Evolutionary conservation across 2,113 vertebrate genomes (phyloP).

Genomic region (Chamaea fasciata): DNA sequence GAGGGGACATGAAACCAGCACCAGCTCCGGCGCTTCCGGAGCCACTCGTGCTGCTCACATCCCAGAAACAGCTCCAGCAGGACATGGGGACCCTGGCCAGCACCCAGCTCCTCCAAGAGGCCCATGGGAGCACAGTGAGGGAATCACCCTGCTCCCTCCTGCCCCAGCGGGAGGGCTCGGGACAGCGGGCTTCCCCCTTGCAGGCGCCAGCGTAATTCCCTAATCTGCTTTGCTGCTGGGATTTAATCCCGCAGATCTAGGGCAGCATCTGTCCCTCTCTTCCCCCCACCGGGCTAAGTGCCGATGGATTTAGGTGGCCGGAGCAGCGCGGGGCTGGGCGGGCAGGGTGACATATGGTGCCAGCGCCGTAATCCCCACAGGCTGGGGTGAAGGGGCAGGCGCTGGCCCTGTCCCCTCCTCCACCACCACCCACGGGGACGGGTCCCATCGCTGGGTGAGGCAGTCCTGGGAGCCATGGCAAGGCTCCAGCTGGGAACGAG

Average conservation of each 20-base stretch:
- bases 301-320: neutral
- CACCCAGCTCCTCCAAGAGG: neutral
- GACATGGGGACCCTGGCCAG: rapidly evolving
- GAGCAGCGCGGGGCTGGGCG: neutral
- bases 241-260: conserved; percentile 73
- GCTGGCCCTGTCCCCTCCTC: neutral
- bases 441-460: rapidly evolving
- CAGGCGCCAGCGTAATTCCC: conserved; percentile 47
- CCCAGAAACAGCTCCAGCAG: neutral
- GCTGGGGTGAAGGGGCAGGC: neutral
- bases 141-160: neutral
- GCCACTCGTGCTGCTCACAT: neutral
- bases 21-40: neutral
- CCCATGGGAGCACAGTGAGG: rapidly evolving
- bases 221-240: conserved; percentile 73
- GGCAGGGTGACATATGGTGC: conserved; percentile 13
- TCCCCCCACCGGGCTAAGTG: neutral
- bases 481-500: neutral
- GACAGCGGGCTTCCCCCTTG: conserved; percentile 21
- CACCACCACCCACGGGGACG: rapidly evolving
- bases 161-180: neutral
- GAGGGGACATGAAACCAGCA: neutral
- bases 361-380: neutral
- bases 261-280: conserved; percentile 71
- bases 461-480: neutral